Evolutionary conservation across 2,113 vertebrate genomes (phyloP).

Genomic region (Himantopus leucocephalus): DNA sequence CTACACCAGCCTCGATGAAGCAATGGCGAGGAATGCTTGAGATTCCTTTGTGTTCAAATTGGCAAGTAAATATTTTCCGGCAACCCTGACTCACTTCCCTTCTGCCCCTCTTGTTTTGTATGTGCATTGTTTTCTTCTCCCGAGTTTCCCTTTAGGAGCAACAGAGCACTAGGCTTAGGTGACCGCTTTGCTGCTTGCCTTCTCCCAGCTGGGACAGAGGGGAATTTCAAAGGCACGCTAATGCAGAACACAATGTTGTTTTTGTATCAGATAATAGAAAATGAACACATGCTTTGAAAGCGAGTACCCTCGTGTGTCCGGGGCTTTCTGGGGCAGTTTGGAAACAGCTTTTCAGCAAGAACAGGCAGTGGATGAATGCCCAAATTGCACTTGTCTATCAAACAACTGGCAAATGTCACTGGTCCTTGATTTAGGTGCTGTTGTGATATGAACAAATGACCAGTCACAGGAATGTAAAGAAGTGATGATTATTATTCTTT

Average conservation of each 20-base stretch:
- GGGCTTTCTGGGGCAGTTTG: background rate
- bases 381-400: background rate
- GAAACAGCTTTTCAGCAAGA: background rate
- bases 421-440: background rate
- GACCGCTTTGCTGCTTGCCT: background rate
- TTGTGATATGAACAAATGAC: background rate
- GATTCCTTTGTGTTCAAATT: background rate
- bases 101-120: background rate
- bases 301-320: rapidly evolving
- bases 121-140: background rate
- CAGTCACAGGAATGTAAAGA: background rate
- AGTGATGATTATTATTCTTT: background rate
- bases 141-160: background rate
- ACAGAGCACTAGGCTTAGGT: background rate
- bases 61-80: background rate
- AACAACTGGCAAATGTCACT: background rate
- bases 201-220: background rate
- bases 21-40: background rate
- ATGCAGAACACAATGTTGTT: background rate
- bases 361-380: background rate
- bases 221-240: background rate
- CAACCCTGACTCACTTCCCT: conserved; percentile 29
- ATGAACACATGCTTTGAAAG: background rate
- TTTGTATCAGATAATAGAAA: background rate
- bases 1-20: background rate